A percentile compares a stretch with the other conserved stretches of the same genome.
Evolutionary conservation across 2,888 invertebrate genomes (phyloP).

Genomic region (Polyommatus iphigenia): DNA sequence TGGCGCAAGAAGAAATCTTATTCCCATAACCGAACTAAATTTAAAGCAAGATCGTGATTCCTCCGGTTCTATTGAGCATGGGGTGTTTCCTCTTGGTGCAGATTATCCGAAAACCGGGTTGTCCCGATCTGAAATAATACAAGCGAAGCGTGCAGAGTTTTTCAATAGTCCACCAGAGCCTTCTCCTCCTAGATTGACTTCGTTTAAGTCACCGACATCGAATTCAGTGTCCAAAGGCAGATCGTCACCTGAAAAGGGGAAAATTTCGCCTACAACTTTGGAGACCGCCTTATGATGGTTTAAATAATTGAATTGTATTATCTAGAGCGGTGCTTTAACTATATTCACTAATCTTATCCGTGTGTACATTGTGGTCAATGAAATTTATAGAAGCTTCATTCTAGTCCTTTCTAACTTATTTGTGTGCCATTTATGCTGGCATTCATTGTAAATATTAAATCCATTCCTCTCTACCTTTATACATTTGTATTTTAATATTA

Average conservation of each 20-base stretch:
- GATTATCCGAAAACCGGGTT: conserved; percentile 57
- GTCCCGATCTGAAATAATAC: conserved; percentile 77
- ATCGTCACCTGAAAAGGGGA: conserved; percentile 64
- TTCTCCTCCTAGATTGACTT: conserved; percentile 65
- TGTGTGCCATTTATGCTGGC: conserved; percentile 66
- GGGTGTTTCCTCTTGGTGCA: conserved; percentile 72
- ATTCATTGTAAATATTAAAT: conserved; percentile 51
- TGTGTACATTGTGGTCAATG: conserved; percentile 53
- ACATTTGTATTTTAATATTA: conserved; percentile 40
- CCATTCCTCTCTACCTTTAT: conserved; percentile 52
- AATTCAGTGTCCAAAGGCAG: conserved; percentile 49
- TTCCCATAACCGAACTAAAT: conserved; percentile 65
- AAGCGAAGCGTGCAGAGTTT: conserved; percentile 82
- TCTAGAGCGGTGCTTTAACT: conserved; percentile 59
- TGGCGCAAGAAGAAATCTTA: conserved; percentile 70
- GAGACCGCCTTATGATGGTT: conserved; percentile 84
- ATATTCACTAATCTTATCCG: conserved; percentile 44
- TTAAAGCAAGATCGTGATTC: conserved; percentile 57
- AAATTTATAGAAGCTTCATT: conserved; percentile 77
- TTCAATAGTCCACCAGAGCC: conserved; percentile 68
- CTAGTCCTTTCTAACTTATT: conserved; percentile 73
- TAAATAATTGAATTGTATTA: conserved; percentile 42
- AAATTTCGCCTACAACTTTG: conserved; percentile 75
- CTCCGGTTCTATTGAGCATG: conserved; percentile 58
- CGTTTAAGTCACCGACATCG: conserved; percentile 61